A percentile compares a stretch with the other conserved stretches of the same genome.
Evolutionary conservation across 2,113 vertebrate species (phyloP).

Genomic region (Saimiri boliviensis): DNA sequence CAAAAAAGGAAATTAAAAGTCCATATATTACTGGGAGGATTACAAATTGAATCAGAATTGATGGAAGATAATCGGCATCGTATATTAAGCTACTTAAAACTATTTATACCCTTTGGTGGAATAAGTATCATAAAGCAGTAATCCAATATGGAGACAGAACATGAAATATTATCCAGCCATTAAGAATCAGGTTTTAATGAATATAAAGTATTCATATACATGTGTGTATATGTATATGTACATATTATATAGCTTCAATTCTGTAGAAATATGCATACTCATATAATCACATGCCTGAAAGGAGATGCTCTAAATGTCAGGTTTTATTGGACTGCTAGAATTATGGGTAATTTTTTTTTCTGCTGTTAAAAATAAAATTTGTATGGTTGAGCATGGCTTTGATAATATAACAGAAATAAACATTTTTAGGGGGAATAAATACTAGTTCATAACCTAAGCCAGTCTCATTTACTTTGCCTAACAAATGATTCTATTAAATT

Average conservation of each 20-base stretch:
- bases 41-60: background rate
- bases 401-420: conserved; percentile 64
- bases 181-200: conserved; percentile 12
- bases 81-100: background rate
- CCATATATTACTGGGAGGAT: background rate
- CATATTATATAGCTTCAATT: background rate
- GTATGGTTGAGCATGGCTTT: conserved; percentile 52
- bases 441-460: conserved; percentile 57
- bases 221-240: background rate
- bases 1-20: background rate
- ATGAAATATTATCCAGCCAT: background rate
- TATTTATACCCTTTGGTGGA: background rate
- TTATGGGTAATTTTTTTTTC: background rate
- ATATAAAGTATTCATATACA: background rate
- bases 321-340: background rate
- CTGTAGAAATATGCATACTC: background rate
- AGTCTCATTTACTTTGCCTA: conserved; percentile 51
- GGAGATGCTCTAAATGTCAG: background rate
- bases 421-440: conserved; percentile 58
- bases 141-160: background rate
- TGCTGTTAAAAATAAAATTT: conserved; percentile 46
- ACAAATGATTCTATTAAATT: conserved; percentile 64
- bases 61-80: background rate
- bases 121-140: background rate
- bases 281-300: background rate